phyloP scores from a whole-genome alignment of 2,888 invertebrate genomes.

The Halocaridina rubra region DNA sequence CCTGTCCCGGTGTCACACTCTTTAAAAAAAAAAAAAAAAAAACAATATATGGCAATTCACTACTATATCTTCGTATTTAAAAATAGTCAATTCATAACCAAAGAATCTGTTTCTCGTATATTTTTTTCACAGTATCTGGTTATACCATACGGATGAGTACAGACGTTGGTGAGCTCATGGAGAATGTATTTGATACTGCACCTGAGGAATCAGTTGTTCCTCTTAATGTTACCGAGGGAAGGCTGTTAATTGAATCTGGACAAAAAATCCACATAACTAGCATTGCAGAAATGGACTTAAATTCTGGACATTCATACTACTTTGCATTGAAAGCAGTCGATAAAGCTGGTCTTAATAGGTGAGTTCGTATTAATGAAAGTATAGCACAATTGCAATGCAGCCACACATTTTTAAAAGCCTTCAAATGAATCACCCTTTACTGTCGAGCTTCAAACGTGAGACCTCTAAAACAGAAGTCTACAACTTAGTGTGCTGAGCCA shows the following conservation, averaged over 20 bases:
- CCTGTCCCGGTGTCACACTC: no score
- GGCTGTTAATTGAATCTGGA: background rate
- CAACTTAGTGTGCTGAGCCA: no score
- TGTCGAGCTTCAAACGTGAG: no score
- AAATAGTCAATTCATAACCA: background rate
- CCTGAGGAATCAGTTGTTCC: background rate
- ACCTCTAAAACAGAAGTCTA: no score
- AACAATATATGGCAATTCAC: no score
- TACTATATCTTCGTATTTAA: background rate
- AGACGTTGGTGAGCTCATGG: background rate
- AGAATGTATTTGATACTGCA: background rate
- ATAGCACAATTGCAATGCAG: no score
- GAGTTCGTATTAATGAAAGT: no score
- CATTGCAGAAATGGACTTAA: background rate
- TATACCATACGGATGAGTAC: background rate
- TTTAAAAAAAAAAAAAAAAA: no score
- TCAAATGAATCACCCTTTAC: no score
- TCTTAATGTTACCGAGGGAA: background rate
- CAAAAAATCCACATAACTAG: background rate
- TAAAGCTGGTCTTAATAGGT: background rate
- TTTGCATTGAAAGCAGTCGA: background rate
- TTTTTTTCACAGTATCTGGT: background rate
- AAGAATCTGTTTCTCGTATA: background rate
- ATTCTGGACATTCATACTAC: background rate
- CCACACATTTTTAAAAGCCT: no score